Base-by-base conservation (phyloP, 2,797 vertebrate species). In the Galago senegalensis region DNA sequence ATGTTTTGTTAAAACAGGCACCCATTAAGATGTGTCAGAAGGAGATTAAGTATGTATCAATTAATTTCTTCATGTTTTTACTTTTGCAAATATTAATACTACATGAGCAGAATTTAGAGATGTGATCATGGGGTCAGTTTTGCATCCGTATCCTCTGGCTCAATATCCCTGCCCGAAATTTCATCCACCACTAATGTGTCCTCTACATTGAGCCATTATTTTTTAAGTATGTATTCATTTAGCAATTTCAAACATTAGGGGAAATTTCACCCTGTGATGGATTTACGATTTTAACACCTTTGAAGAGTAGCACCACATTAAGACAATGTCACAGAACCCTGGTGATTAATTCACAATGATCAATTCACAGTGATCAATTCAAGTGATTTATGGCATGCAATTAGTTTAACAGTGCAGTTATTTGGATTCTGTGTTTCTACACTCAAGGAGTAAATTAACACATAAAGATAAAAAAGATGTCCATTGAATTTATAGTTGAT, bases 1-100 rank as follows among this genome's bases (percentile, higher is more conserved):
- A 46, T 46, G 3, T 86, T 93, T 94, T 72, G 63, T 77, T 91
- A 93, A 91, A 94, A 88, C 21, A 61, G 34, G 14, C 29, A 76
- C 29, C 21, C n/a, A 65, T 31, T 56, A 61, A 49, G 20, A 67
- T 60, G 9, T 65, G 25, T 76, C 86, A 73, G 21, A 77, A 77
- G 8, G 27, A 80, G 9, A 63, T 49, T 86, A 93, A 76, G 58
- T 37, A 16, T 1, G 82, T 20, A 9, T 83, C 34, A 20, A 8
- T 81, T 5, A 63, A 73, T 77, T 34, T 67, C 60, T 12, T 27
- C 27, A 29, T 67, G 6, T 65, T 80, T 85, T 16, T 40, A 5
- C 0, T 31, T 88, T 96, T 29, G 0, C 2, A 75, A n/a, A 77
- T n/a, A 76, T 27, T 25, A 53, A 84, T 77, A 58, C 14, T 27